phyloP scores from a whole-genome alignment of 2,888 invertebrate species.

The Atrina japonica region DNA sequence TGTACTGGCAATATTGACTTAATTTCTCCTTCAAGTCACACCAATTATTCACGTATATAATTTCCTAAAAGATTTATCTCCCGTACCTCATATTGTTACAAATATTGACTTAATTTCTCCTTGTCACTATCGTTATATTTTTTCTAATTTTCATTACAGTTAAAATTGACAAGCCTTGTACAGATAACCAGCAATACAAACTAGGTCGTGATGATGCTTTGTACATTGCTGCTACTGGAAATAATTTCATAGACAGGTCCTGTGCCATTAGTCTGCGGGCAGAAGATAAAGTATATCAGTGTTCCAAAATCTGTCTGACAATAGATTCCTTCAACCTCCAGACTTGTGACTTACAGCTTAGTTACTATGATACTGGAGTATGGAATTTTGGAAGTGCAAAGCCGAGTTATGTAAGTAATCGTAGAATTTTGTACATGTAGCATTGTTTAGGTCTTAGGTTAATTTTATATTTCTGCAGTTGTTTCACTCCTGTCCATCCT shows the following conservation, averaged over 20 bases:
- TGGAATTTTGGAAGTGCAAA: slow-evolving; percentile 38
- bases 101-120: too few species aligned
- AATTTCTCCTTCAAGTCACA: too few species aligned
- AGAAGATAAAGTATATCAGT: slow-evolving; percentile 30
- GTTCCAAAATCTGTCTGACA: slow-evolving; percentile 39
- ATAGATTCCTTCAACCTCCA: slow-evolving; percentile 19
- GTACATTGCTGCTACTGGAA: slow-evolving; percentile 27
- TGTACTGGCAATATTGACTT: too few species aligned
- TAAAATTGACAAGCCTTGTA: slow-evolving; percentile 40
- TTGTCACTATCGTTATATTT: too few species aligned
- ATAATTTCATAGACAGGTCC: slow-evolving; percentile 28
- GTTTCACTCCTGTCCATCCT: too few species aligned
- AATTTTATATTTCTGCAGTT: too few species aligned
- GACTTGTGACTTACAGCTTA: slow-evolving; percentile 34
- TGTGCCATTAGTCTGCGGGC: slow-evolving; percentile 37
- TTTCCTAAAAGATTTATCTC: too few species aligned
- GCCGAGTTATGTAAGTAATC: slow-evolving; percentile 36
- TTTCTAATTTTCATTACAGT: slow-evolving; percentile 30
- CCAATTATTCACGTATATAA: too few species aligned
- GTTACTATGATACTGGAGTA: slow-evolving; percentile 36
- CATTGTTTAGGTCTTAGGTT: too few species aligned
- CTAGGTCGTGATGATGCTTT: slow-evolving; percentile 34
- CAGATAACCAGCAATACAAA: slow-evolving; percentile 29
- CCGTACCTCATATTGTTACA: too few species aligned
- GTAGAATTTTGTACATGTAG: too few species aligned